Conservation (phyloP, 2,888 invertebrate genomes). For the Dasysyrphus tricinctus region DNA sequence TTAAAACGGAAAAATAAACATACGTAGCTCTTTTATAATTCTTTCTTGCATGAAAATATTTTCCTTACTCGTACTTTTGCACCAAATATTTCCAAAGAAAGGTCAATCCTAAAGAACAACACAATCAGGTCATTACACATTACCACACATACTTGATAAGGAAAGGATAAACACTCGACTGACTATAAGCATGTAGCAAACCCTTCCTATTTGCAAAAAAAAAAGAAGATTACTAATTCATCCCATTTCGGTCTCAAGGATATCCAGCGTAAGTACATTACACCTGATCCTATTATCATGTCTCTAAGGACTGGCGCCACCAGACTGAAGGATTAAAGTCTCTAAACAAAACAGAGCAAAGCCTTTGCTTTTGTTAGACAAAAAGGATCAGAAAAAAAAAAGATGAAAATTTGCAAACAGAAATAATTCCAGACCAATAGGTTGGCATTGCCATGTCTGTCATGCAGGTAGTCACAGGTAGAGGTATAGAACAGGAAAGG, state of each 20-base stretch:
- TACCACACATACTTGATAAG: constrained; percentile 44
- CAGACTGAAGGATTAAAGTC: constrained; percentile 70
- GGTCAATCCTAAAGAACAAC: constrained; percentile 63
- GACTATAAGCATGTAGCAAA: constrained; percentile 16
- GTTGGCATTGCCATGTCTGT: constrained; percentile 18
- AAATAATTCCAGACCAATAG: constrained; percentile 14
- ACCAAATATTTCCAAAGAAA: constrained; percentile 52
- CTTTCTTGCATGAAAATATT: constrained; percentile 50
- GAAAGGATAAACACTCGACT: constrained; percentile 8
- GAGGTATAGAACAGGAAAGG: neutral
- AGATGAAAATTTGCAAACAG: constrained; percentile 35
- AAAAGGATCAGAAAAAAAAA: constrained; percentile 44
- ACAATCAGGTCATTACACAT: constrained; percentile 54
- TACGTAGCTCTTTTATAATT: neutral
- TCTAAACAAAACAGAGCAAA: constrained; percentile 50
- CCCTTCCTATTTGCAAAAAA: constrained; percentile 54
- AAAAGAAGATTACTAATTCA: constrained; percentile 56
- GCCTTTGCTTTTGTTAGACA: constrained; percentile 27
- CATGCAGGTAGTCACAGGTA: constrained; percentile 38
- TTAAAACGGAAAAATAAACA: constrained; percentile 48
- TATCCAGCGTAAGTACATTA: constrained; percentile 69
- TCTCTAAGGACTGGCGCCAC: constrained; percentile 71
- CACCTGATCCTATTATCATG: constrained; percentile 72
- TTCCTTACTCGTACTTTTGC: constrained; percentile 46
- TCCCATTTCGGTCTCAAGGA: constrained; percentile 69